These are phyloP conservation scores for Bembecia ichneumoniformis DNA, from an alignment of 2,888 invertebrate genomes.

Conservation along the genomic window DNA sequence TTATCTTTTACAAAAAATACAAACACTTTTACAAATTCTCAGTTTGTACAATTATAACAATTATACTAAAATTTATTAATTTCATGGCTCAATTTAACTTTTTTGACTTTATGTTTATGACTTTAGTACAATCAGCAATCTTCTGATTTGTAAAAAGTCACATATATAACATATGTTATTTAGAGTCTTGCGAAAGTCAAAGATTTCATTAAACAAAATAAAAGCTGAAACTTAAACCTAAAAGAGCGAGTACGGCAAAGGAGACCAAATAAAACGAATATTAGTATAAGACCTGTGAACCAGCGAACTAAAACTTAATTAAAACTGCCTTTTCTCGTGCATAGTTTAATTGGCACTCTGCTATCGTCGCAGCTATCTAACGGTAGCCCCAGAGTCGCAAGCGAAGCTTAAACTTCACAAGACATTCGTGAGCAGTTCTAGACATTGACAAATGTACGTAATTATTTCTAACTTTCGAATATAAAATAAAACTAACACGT, in stretches of 20 bases:
- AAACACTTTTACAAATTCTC: too few relatives aligned
- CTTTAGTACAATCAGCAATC: too few relatives aligned
- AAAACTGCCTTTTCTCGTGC: background rate
- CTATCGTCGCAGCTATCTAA: background rate
- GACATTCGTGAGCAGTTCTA: background rate
- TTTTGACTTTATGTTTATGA: too few relatives aligned
- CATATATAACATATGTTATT: too few relatives aligned
- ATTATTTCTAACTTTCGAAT: background rate
- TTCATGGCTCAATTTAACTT: too few relatives aligned
- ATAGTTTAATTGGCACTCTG: background rate
- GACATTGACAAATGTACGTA: background rate
- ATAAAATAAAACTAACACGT: background rate
- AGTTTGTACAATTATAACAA: too few relatives aligned
- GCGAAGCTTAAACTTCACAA: background rate
- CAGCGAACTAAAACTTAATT: background rate
- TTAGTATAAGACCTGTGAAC: background rate
- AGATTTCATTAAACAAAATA: too few relatives aligned
- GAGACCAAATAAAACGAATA: conserved; percentile 11
- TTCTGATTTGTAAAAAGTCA: too few relatives aligned
- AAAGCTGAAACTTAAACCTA: too few relatives aligned
- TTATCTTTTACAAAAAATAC: too few relatives aligned
- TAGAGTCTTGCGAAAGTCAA: too few relatives aligned
- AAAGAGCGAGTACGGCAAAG: conserved; percentile 18
- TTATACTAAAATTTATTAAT: too few relatives aligned
- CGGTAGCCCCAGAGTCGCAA: background rate